Evolutionary conservation across 2,888 invertebrate genomes (phyloP).

Genomic region (Drosophila tripunctata): DNA sequence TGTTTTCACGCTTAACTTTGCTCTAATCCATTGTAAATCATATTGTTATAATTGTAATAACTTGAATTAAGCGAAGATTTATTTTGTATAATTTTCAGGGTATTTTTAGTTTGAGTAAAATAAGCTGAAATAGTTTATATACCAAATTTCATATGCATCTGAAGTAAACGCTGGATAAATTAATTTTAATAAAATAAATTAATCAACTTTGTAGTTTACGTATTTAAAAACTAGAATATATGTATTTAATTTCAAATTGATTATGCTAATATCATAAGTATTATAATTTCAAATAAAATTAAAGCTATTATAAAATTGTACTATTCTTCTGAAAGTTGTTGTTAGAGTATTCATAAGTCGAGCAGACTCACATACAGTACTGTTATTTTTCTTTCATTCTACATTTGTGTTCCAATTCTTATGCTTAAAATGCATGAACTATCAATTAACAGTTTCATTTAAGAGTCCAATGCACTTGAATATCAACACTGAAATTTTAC

Average conservation of each 20-base stretch:
- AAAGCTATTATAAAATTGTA: neutral
- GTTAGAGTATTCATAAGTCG: neutral
- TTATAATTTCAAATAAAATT: too few species aligned
- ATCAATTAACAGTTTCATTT: conserved; percentile 48
- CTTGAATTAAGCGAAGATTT: neutral
- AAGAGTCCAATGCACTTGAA: conserved; percentile 42
- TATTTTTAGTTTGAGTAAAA: too few species aligned
- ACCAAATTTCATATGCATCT: too few species aligned
- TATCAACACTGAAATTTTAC: conserved; percentile 34
- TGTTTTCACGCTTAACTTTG: conserved; percentile 6
- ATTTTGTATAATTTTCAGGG: too few species aligned
- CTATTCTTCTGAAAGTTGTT: neutral
- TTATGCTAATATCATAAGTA: too few species aligned
- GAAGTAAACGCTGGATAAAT: too few species aligned
- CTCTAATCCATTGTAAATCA: neutral
- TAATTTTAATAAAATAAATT: too few species aligned
- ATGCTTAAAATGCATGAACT: conserved; percentile 14
- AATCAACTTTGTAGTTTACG: neutral
- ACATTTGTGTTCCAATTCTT: conserved; percentile 5
- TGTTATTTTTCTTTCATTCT: neutral
- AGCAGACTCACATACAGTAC: neutral
- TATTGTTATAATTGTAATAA: neutral
- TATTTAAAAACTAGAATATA: too few species aligned
- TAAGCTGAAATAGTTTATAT: too few species aligned
- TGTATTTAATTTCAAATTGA: too few species aligned